phyloP scores from a whole-genome alignment of 53 echinoderm and acorn worm genomes.

The Mesocentrotus franciscanus region DNA sequence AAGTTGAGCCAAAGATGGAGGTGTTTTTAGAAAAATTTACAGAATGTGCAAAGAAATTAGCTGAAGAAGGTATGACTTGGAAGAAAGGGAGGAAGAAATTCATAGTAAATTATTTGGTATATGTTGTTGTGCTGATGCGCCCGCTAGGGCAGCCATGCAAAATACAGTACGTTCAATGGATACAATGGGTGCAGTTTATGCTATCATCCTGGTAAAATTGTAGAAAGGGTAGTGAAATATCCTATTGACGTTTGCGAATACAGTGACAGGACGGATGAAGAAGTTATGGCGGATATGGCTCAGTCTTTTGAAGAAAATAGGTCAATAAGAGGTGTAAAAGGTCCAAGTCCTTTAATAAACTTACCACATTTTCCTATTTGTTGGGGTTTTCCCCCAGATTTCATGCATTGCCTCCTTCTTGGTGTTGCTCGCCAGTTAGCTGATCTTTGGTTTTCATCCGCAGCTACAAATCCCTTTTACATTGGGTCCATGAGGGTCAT shows the following conservation, averaged over 20 bases:
- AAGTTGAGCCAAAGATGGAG: slow-evolving; percentile 66
- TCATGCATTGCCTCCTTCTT: slow-evolving; percentile 70
- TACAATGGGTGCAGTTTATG: slow-evolving; percentile 71
- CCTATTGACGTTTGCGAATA: background rate
- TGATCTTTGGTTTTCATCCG: background rate
- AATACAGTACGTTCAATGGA: slow-evolving; percentile 74
- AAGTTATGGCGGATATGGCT: background rate
- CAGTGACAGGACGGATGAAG: background rate
- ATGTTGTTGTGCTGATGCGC: slow-evolving; percentile 75
- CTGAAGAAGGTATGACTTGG: background rate
- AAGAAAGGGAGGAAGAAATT: background rate
- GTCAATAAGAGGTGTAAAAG: slow-evolving; percentile 52
- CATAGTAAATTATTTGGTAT: slow-evolving; percentile 68
- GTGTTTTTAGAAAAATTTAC: background rate
- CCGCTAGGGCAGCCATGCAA: slow-evolving; percentile 70
- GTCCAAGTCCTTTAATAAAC: slow-evolving; percentile 61
- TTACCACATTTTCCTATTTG: slow-evolving; percentile 62
- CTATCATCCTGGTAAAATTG: slow-evolving; percentile 69
- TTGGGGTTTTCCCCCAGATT: slow-evolving; percentile 68
- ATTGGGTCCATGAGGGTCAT: background rate
- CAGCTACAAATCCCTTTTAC: background rate
- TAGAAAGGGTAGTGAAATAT: slow-evolving; percentile 60
- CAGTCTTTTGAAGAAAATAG: background rate
- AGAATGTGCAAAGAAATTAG: background rate
- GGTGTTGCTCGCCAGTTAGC: background rate